Evolutionary conservation across 2,113 vertebrate species (phyloP), one percentile per base, ranked within the genome.

Genomic region (Cisticola juncidis): DNA sequence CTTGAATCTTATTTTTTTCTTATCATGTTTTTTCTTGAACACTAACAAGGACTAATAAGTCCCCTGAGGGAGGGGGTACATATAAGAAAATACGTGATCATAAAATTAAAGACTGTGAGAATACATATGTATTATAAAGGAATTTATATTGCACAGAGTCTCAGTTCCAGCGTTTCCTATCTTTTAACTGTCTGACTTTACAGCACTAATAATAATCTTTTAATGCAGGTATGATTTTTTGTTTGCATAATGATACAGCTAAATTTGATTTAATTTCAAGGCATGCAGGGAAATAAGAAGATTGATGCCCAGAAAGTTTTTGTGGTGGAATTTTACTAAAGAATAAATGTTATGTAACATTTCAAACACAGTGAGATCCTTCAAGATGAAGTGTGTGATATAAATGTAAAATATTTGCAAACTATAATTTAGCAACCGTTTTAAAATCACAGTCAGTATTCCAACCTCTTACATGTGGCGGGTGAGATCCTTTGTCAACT

Each of bases 281-380:
- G 53, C 93, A 35, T 87, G 89, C n/a, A 64, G 78, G 45, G 89
- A 95, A 91, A 57, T 87, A 64, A 92, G 88, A 95, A 96, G 91
- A 97, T 91, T 97, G 95, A 95, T 95, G 87, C 94, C 95, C 95
- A 94, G 89, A 95, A 95, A 95, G 81, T 95, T 96, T 96, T 92
- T 92, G 78, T 95, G 89, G 88, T 69, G 70, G 84, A 96, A 91
- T 95, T 95, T 91, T 90, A 58, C 50, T 76, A 9, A 94, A 94
- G 95, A 92, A 79, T 85, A 57, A 85, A 94, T 96, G 96, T 97
- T 96, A 85, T 6, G 18, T 87, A 96, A 96, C 94, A 95, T 96
- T 95, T 96, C 96, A 96, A 95, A 90, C 62, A 18, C 77, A 33
- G 81, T 1, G 7, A 79, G 91, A 94, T 92, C 91, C 91, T 95